Base-by-base conservation (phyloP, 2,113 vertebrate genomes). In the Cettia cetti region DNA sequence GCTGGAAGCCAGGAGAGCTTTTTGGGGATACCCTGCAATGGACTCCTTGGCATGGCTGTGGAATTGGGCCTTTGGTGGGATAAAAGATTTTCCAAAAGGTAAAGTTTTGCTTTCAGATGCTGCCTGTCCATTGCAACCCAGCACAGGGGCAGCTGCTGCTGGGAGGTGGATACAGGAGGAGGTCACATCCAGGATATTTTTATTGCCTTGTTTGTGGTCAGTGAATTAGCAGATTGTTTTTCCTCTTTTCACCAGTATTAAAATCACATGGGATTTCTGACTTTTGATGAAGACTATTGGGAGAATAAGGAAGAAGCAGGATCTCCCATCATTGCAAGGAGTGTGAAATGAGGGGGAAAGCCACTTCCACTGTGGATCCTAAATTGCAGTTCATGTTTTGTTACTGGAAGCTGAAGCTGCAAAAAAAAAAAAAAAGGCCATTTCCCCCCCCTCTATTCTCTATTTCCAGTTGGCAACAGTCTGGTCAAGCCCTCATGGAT, bases 21-120 rank as follows among this genome's bases (percentile, higher is more conserved):
- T 79, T 72, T 68, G 40, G 59, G 74, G 44, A 10, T 21, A 8
- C 4, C 37, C 44, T 26, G 1, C 37, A 10, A 4, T 13, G 27
- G 19, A 2, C 1, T 3, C 31, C 4, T 16, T 30, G 53, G 28
- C 3, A 7, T 11, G 33, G 70, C 37, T 33, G 0, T 0, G 4
- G 82, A 44, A 30, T 11, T 1, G 2, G 13, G 31, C 0, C 1
- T 68, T 71, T 71, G 37, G 15, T 49, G 20, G 53, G 63, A 72
- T 17, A 17, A 50, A 10, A 11, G 63, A 15, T 45, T 59, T 64
- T 35, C 27, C 49, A 27, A 3, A 37, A 53, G 16, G 10, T 27
- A 13, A 33, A 49, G 2, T 61, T 69, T 86, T 89, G 4, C 40
- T 52, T 42, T 53, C 24, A 5, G 26, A 23, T 49, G 11, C 9